Evolutionary conservation across 2,888 invertebrate genomes (phyloP), one percentile per base, ranked within the genome.

Genomic region (Neelides folsomi): DNA sequence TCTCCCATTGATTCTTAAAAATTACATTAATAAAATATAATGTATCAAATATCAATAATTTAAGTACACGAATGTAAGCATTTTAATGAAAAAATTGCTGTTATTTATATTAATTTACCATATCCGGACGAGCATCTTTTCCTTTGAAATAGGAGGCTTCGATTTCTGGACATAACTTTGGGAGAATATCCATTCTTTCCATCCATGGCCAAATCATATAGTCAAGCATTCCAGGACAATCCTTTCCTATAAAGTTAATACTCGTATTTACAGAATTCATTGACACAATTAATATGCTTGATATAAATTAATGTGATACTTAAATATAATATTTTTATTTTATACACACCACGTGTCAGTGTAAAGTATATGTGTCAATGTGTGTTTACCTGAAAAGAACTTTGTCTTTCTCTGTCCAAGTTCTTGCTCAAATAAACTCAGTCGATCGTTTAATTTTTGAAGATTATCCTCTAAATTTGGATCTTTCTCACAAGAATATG

Each of bases 131-230:
- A 15, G 13, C 9, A n/a, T 46, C 18, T 9, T 36, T 16, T 2
- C 36, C 15, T 5, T 36, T 37, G 4, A 53, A 48, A 52, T 46
- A 46, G 12, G 7, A 13, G 12, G 37, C 18, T 7, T 27, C 27
- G 5, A 34, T 40, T 18, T 55, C 48, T 0, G 59, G 59, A 44
- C 54, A 50, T n/a, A 55, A 47, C 2, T 47, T 18, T 19, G 46
- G 46, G 5, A 60, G 50, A 3, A 53, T 53, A 3, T 52, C 52
- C 15, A 56, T 66, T 64, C 81, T 73, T 68, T 87, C 86, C 65
- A 83, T 78, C 81, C 86, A 86, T 1, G 87, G 86, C 85, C 86
- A 87, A 60, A 86, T 79, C 76, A 86, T 83, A 60, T 81, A 82
- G 68, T 87, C 87, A 47, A 86, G 71, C 76, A 83, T 78, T 39